These are phyloP conservation scores for Galerucella calmariensis DNA, from an alignment of 2,888 invertebrate genomes.

Conservation along the genomic window DNA sequence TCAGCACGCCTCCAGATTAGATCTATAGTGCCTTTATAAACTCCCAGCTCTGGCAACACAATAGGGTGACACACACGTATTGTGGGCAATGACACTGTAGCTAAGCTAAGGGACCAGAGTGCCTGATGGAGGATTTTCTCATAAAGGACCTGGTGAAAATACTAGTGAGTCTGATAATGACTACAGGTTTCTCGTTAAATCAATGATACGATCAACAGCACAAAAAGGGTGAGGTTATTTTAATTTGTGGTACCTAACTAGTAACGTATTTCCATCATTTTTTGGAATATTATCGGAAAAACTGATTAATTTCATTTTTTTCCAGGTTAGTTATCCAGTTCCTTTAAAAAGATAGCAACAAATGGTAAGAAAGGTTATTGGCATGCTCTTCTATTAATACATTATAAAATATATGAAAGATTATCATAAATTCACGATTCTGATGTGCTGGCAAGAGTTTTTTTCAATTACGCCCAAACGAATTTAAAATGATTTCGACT, in stretches of 20 bases:
- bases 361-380: conserved; percentile 41
- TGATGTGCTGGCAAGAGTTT: conserved; percentile 11
- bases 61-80: no score
- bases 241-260: background rate
- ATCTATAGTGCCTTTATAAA: no score
- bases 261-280: background rate
- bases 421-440: conserved; percentile 5
- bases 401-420: conserved; percentile 17
- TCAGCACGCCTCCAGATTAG: no score
- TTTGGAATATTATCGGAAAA: background rate
- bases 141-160: no score
- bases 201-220: no score
- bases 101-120: no score
- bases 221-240: no score
- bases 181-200: no score
- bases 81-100: no score
- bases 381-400: background rate
- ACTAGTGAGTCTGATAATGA: no score
- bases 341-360: conserved; percentile 39
- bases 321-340: conserved; percentile 43
- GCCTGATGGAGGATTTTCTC: no score
- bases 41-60: no score
- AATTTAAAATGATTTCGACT: background rate
- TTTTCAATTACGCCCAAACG: background rate
- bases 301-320: conserved; percentile 21